phyloP scores from a whole-genome alignment of 1,140 invertebrate species.

The Neocloeon triangulifer region DNA sequence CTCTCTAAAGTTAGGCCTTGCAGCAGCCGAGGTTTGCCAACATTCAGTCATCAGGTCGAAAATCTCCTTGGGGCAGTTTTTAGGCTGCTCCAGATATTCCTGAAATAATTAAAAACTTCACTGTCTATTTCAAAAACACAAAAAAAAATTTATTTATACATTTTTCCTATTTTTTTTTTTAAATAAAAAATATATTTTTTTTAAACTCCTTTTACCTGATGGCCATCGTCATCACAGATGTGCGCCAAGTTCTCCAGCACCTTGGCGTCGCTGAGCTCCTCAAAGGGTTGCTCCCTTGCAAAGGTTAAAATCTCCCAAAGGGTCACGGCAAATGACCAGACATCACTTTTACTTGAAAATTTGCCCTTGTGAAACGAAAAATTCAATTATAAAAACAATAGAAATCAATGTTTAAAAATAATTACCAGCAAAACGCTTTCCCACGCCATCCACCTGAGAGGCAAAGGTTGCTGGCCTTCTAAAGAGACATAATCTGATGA shows the following conservation, averaged over 20 bases:
- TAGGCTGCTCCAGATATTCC: conserved; percentile 46
- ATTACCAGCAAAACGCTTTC: conserved; percentile 41
- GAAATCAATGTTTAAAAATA: conserved; percentile 5
- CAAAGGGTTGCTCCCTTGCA: conserved; percentile 59
- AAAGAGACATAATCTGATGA: conserved; percentile 41
- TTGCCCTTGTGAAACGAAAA: conserved; percentile 38
- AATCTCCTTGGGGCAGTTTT: conserved; percentile 70
- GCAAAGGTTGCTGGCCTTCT: conserved; percentile 27
- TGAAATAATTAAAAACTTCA: no score
- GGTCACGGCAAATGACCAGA: conserved; percentile 75
- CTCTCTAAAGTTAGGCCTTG: conserved; percentile 74
- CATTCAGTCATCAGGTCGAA: conserved; percentile 87
- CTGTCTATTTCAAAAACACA: no score
- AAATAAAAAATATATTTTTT: no score
- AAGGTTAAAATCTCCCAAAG: conserved; percentile 78
- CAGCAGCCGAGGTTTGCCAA: conserved; percentile 66
- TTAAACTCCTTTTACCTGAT: conserved; percentile 29
- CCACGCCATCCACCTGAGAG: conserved; percentile 51
- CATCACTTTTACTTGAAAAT: conserved; percentile 65
- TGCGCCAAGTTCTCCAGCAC: conserved; percentile 53
- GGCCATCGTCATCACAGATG: conserved; percentile 40
- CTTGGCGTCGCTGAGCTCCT: conserved; percentile 50
- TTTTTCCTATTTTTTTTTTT: no score
- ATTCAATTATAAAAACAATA: conserved; percentile 3
- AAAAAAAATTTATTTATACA: no score